phyloP scores from a whole-genome alignment of 2,113 vertebrate species.

The Pavo muticus region DNA sequence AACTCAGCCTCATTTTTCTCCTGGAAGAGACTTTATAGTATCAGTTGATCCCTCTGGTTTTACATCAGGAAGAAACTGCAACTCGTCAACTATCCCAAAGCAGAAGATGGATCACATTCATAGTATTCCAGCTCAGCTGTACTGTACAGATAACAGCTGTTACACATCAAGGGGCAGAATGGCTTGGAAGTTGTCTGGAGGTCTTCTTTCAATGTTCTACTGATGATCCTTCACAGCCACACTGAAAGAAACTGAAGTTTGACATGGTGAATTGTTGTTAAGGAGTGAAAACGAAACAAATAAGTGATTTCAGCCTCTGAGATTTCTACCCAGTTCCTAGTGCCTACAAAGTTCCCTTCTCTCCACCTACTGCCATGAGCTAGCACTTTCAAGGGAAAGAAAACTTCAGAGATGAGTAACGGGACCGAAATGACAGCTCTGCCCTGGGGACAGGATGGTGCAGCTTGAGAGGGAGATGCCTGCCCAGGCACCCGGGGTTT shows the following conservation, averaged over 20 bases:
- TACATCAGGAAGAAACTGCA: not conserved
- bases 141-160: not conserved
- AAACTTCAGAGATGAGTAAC: not conserved
- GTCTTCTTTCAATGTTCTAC: not conserved
- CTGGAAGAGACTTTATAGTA: not conserved
- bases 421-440: not conserved
- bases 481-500: not conserved
- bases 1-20: not conserved
- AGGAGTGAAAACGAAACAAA: not conserved
- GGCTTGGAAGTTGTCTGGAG: not conserved
- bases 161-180: not conserved
- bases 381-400: not conserved
- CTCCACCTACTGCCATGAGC: not conserved
- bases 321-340: not conserved
- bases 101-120: not conserved
- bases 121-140: not conserved
- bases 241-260: not conserved
- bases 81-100: not conserved
- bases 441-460: not conserved
- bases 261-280: accelerated
- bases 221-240: not conserved
- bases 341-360: not conserved
- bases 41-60: not conserved
- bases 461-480: not conserved
- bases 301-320: not conserved